Evolutionary conservation across 2,113 vertebrate genomes (phyloP).

Genomic region (Nerophis lumbriciformis): DNA sequence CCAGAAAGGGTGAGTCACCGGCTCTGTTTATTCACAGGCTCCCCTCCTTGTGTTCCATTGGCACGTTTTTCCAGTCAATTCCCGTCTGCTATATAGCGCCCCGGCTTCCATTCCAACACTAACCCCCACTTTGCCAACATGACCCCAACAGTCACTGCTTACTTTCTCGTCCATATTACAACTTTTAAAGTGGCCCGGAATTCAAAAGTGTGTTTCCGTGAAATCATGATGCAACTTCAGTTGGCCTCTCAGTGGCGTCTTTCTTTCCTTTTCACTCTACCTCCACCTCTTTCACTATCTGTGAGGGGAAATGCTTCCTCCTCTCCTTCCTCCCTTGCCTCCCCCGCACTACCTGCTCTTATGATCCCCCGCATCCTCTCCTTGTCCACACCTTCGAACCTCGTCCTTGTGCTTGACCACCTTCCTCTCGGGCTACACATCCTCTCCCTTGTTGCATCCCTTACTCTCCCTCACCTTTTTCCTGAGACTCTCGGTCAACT

Average conservation of each 20-base stretch:
- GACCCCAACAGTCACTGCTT: slow-evolving; percentile 3
- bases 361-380: slow-evolving; percentile 26
- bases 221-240: slow-evolving; percentile 18
- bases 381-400: slow-evolving; percentile 12
- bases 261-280: neutral
- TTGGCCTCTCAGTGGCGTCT: slow-evolving; percentile 1
- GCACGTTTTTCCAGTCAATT: slow-evolving; percentile 63
- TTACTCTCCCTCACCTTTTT: slow-evolving; percentile 17
- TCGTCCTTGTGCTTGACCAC: slow-evolving; percentile 2
- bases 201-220: slow-evolving; percentile 29
- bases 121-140: slow-evolving; percentile 8
- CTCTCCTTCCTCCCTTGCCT: slow-evolving; percentile 15
- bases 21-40: slow-evolving; percentile 66
- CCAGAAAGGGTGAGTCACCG: slow-evolving; percentile 68
- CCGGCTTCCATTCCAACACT: slow-evolving; percentile 15
- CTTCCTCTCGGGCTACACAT: slow-evolving; percentile 22
- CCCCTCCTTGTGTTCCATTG: slow-evolving; percentile 62
- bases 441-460: slow-evolving; percentile 19
- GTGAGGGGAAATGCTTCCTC: slow-evolving; percentile 10
- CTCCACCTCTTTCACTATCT: slow-evolving; percentile 1
- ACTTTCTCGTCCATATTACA: neutral
- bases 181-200: slow-evolving; percentile 21
- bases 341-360: slow-evolving; percentile 21
- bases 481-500: neutral
- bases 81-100: slow-evolving; percentile 4